Evolutionary conservation across 2,113 vertebrate genomes (phyloP), one percentile per base, ranked within the genome.

Genomic region (Xerus inauris): DNA sequence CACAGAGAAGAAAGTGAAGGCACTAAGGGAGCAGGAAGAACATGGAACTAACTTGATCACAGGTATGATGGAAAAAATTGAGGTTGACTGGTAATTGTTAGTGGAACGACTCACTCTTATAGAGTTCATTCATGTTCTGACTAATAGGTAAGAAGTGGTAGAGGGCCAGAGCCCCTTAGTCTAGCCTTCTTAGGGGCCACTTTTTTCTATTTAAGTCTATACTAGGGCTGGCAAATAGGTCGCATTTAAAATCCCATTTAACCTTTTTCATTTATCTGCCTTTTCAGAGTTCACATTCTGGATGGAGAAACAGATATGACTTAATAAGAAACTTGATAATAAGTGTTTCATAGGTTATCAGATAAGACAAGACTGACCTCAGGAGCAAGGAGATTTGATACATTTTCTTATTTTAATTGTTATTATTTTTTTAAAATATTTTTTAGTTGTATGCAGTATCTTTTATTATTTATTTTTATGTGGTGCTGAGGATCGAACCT

Each of bases 381-480:
- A 42, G 75, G 93, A 38, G 45, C n/a, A 30, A 94, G 19, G 10
- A 13, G 5, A n/a, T 86, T 77, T 95, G 35, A 92, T 40, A 35
- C 59, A 42, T 82, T 90, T 94, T 87, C 12, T 47, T 42, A 64
- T 76, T 88, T 49, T 51, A 57, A 57, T 62, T 24, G 14, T 22
- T 62, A 51, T 71, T 76, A 86, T 86, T 95, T 51, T 86, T 95
- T 51, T 51, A 51, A 51, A 51, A 51, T 51, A n/a, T n/a, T n/a
- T n/a, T n/a, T n/a, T n/a, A n/a, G n/a, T n/a, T n/a, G n/a, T n/a
- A n/a, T n/a, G n/a, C n/a, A n/a, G n/a, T n/a, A n/a, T n/a, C n/a
- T n/a, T n/a, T n/a, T n/a, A n/a, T n/a, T n/a, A n/a, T n/a, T n/a
- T n/a, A n/a, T n/a, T n/a, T n/a, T n/a, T n/a, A n/a, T n/a, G n/a